These are phyloP conservation scores for Xiphophorus couchianus DNA, from an alignment of 2,113 vertebrate species.

Conservation along the genomic window DNA sequence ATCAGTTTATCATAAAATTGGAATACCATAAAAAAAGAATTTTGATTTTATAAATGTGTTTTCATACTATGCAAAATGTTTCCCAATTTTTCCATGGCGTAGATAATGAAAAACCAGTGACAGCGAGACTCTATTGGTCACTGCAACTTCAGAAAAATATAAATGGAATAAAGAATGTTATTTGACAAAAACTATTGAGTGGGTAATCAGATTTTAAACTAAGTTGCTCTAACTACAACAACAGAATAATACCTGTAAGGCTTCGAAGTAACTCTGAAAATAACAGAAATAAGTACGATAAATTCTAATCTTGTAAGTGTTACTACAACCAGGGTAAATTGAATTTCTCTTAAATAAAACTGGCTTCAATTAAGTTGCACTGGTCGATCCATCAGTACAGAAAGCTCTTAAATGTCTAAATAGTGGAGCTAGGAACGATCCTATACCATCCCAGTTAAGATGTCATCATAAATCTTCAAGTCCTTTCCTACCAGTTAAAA, in stretches of 20 bases:
- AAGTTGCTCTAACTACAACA: background rate
- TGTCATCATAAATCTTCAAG: constrained; percentile 56
- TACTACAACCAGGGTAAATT: constrained; percentile 4
- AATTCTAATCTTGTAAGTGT: background rate
- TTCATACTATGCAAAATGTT: too few relatives aligned
- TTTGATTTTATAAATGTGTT: too few relatives aligned
- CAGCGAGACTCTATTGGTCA: too few relatives aligned
- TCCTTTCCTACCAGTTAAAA: constrained; percentile 41
- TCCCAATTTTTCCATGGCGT: too few relatives aligned
- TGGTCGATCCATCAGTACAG: constrained; percentile 10
- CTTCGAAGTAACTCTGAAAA: too few relatives aligned
- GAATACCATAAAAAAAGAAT: too few relatives aligned
- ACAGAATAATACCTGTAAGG: background rate
- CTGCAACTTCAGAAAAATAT: too few relatives aligned
- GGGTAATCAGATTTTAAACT: background rate
- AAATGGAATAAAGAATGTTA: too few relatives aligned
- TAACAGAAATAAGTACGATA: background rate
- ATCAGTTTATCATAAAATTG: too few relatives aligned
- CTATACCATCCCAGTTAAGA: constrained; percentile 44
- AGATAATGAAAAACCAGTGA: too few relatives aligned
- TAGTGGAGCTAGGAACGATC: constrained; percentile 19
- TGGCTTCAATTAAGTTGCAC: background rate
- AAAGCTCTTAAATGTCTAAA: constrained; percentile 24
- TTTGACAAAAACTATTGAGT: too few relatives aligned
- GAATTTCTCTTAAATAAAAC: constrained; percentile 5